Evolutionary conservation across 2,888 invertebrate species (phyloP).

Genomic region (Cerastis leucographa): DNA sequence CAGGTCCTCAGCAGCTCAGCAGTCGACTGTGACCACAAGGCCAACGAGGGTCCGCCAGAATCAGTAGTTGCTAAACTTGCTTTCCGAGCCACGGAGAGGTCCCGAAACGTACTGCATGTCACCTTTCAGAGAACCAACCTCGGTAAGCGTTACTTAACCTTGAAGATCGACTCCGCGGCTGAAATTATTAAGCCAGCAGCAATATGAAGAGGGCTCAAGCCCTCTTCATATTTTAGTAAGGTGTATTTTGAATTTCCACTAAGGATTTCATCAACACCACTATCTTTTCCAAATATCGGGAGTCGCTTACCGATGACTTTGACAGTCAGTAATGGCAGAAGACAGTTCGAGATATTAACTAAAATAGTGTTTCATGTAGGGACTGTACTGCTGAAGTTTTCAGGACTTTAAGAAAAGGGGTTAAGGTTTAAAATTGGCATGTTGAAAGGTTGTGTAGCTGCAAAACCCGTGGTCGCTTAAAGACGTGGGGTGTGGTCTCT

Average conservation of each 20-base stretch:
- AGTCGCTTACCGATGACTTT: conserved; percentile 74
- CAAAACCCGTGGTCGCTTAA: conserved; percentile 40
- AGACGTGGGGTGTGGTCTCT: conserved; percentile 54
- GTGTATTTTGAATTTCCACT: conserved; percentile 56
- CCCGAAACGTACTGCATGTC: neutral
- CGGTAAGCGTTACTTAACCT: neutral
- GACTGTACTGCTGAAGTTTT: neutral
- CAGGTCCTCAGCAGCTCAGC: too few relatives aligned
- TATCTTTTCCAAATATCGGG: conserved; percentile 73
- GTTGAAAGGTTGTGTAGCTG: neutral
- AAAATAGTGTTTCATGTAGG: conserved; percentile 52
- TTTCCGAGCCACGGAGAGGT: neutral
- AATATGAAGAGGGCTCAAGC: too few relatives aligned
- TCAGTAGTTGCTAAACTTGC: neutral
- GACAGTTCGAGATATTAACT: conserved; percentile 76
- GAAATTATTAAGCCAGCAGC: neutral
- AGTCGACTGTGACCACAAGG: too few relatives aligned
- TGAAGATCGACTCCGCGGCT: neutral
- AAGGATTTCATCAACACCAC: conserved; percentile 59
- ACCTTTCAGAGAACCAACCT: neutral
- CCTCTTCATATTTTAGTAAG: conserved; percentile 1
- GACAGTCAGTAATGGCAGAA: conserved; percentile 77
- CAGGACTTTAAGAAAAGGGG: conserved; percentile 31
- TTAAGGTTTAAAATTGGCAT: conserved; percentile 67
- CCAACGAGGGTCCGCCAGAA: too few relatives aligned